Evolutionary conservation across 2,797 vertebrate genomes (phyloP).

Genomic region (Sebastes cheni): DNA sequence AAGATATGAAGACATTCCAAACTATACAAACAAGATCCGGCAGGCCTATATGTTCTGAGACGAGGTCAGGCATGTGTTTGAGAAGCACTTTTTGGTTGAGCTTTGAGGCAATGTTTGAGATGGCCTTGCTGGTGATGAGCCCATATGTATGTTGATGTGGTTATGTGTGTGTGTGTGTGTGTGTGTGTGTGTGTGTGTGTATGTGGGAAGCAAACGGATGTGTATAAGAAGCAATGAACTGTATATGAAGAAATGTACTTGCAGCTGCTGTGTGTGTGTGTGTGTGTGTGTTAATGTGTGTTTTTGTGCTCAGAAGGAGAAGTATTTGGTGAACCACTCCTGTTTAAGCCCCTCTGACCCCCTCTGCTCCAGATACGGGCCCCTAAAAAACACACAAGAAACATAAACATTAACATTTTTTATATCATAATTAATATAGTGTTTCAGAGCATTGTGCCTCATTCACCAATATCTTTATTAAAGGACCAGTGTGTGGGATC

Average conservation of each 20-base stretch:
- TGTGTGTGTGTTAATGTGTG: conserved; percentile 5
- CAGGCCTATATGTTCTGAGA: conserved; percentile 66
- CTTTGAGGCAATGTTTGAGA: conserved; percentile 81
- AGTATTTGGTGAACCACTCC: conserved; percentile 98
- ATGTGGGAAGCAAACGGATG: conserved; percentile 50
- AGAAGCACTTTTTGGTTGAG: conserved; percentile 85
- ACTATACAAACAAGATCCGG: conserved; percentile 70
- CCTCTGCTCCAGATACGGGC: conserved; percentile 78
- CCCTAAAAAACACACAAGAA: conserved; percentile 55
- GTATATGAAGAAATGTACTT: conserved; percentile 63
- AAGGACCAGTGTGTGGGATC: too few relatives aligned
- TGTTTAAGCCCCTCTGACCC: conserved; percentile 86
- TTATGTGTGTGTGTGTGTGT: neutral
- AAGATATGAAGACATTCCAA: conserved; percentile 65
- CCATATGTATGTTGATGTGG: conserved; percentile 54
- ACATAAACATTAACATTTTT: neutral
- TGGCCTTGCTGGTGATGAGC: conserved; percentile 82
- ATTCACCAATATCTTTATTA: too few relatives aligned
- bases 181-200: conserved; percentile 16
- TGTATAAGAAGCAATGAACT: conserved; percentile 69
- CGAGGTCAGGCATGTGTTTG: conserved; percentile 81
- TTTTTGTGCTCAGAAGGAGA: conserved; percentile 90
- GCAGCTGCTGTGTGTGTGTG: conserved; percentile 34
- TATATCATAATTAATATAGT: neutral
- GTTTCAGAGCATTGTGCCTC: neutral